phyloP scores from a whole-genome alignment of 2,113 vertebrate genomes.

The Cynocephalus volans region DNA sequence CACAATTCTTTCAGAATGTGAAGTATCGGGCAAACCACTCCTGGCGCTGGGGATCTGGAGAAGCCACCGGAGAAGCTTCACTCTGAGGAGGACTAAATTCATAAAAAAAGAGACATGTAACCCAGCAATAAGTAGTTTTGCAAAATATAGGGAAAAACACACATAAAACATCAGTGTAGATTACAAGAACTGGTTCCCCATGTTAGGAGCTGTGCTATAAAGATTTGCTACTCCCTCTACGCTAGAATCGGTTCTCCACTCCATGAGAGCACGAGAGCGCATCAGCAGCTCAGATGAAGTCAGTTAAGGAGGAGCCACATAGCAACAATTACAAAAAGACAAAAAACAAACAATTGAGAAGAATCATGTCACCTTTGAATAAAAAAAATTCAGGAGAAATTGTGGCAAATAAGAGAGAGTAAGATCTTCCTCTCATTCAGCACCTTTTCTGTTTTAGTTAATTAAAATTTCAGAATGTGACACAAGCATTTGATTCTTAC shows the following conservation, averaged over 20 bases:
- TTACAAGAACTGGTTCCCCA: background rate
- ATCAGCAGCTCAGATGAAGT: conserved; percentile 84
- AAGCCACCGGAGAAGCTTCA: conserved; percentile 94
- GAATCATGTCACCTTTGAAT: background rate
- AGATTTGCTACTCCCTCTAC: conserved; percentile 62
- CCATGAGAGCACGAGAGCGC: conserved; percentile 86
- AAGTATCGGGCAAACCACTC: conserved; percentile 99
- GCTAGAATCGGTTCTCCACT: conserved; percentile 79
- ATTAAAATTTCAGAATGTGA: conserved; percentile 85
- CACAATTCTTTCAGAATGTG: conserved; percentile 95
- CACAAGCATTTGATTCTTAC: conserved; percentile 85
- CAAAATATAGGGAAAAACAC: conserved; percentile 54
- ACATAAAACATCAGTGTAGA: conserved; percentile 68
- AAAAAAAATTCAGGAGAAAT: conserved; percentile 8
- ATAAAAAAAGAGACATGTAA: conserved; percentile 87
- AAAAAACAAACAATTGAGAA: background rate
- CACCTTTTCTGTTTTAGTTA: conserved; percentile 83
- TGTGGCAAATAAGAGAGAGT: background rate
- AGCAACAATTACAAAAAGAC: conserved; percentile 1
- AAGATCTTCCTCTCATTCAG: conserved; percentile 41
- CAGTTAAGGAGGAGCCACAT: conserved; percentile 76
- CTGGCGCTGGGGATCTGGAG: conserved; percentile 96
- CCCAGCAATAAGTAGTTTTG: conserved; percentile 71
- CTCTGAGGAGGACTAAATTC: conserved; percentile 97
- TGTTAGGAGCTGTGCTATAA: background rate